Conservation (phyloP, 2,113 vertebrate species). For the Ardeotis arabs region DNA sequence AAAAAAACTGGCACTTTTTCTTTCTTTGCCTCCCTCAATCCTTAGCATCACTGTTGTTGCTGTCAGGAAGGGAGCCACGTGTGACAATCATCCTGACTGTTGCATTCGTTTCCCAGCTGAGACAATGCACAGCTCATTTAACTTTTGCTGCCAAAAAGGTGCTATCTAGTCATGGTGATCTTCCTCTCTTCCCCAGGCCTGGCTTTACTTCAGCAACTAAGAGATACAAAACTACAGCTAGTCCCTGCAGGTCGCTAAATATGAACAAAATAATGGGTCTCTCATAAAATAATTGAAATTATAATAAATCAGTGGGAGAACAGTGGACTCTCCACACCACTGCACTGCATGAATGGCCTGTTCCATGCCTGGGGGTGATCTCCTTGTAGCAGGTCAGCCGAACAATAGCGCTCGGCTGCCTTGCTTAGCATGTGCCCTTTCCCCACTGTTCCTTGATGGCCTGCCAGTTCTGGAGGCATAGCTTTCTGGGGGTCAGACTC, state of each 20-base stretch:
- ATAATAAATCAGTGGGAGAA: constrained; percentile 22
- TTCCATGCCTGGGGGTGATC: background rate
- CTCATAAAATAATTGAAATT: background rate
- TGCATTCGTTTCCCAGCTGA: rapidly evolving
- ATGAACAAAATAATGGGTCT: background rate
- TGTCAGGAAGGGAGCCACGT: background rate
- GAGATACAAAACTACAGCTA: background rate
- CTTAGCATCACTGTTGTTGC: background rate
- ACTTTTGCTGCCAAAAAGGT: background rate
- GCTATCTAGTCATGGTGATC: background rate
- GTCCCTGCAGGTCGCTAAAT: background rate
- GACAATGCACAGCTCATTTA: background rate
- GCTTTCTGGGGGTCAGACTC: background rate
- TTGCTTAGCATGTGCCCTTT: background rate
- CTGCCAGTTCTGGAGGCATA: too few relatives aligned
- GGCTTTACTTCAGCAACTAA: background rate
- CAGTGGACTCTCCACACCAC: constrained; percentile 35
- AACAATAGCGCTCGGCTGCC: constrained; percentile 47
- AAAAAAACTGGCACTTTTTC: background rate
- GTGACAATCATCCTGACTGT: background rate
- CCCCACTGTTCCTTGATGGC: background rate
- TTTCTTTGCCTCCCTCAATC: background rate
- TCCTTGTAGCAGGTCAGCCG: background rate
- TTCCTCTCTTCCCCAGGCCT: background rate
- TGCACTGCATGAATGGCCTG: constrained; percentile 42